Base-by-base conservation (phyloP, 2,797 vertebrate species). In the Cichlasoma orientale region DNA sequence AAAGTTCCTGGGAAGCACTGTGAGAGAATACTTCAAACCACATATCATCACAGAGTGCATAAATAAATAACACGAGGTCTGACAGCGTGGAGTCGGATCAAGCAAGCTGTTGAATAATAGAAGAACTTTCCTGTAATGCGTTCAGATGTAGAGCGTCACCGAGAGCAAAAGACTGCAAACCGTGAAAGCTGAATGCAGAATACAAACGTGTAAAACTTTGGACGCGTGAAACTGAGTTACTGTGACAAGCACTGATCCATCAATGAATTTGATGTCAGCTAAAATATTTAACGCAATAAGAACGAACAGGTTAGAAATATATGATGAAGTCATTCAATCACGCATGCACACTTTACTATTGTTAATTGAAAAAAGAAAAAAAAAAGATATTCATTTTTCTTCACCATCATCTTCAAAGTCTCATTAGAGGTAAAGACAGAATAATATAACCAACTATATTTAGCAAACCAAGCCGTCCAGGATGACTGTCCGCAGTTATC, bases 81-180 rank as follows among this genome's bases (percentile, higher is more conserved):
- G 88, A 90, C 81, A 79, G 81, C 41, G 81, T 76, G 79, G 79
- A 90, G 86, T 89, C 82, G 83, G 90, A 89, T 91, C 88, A 87
- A 88, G 82, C 53, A 77, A 86, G 83, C 87, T 88, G 18, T 29
- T 92, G 84, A 92, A 92, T 92, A 92, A 92, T 92, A 85, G 80
- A 93, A 77, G 79, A 77, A 52, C 59, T 68, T 78, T 72, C 57
- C 81, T 75, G 81, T 87, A 86, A 86, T 83, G 82, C 75, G 84
- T 78, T 84, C 80, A 29, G 72, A 87, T 70, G 27, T 68, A 52
- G 57, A 50, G 74, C 19, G 52, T 58, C 66, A 53, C 7, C 74
- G 44, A n/a, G 31, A 74, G 66, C 47, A 59, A 78, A 72, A 56
- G 27, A 66, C 50, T 78, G 82, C 29, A 56, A 74, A 23, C 77